A percentile compares a stretch with the other conserved stretches of the same genome.
These are phyloP conservation scores for Callopanchax toddi DNA, from an alignment of 2,113 vertebrate species.

Conservation along the genomic window DNA sequence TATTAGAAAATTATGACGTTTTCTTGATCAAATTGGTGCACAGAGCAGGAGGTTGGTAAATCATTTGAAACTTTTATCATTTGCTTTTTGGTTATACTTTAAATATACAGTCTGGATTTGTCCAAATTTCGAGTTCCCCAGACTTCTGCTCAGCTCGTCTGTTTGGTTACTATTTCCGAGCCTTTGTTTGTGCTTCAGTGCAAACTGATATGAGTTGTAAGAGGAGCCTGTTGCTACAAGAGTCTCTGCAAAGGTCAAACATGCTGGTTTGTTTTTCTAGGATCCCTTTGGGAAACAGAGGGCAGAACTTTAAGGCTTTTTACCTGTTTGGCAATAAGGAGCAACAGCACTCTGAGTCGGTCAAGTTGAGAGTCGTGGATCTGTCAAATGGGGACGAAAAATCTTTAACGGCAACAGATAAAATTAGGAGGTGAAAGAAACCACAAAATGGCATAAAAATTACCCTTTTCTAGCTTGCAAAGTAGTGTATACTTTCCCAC, in stretches of 20 bases:
- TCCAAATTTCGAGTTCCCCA: conserved; percentile 29
- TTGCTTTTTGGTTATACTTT: conserved; percentile 21
- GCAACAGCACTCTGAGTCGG: conserved; percentile 60
- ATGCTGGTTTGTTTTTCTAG: conserved; percentile 74
- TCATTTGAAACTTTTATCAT: no score
- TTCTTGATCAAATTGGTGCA: conserved; percentile 7
- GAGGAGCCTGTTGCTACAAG: conserved; percentile 79
- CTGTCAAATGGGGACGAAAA: conserved; percentile 51
- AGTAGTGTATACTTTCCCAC: no score
- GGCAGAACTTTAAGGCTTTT: conserved; percentile 58
- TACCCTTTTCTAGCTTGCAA: no score
- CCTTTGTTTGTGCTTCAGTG: conserved; percentile 75
- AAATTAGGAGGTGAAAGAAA: background rate
- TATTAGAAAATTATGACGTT: conserved; percentile 30
- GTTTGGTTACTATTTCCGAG: conserved; percentile 76
- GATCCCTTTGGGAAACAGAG: conserved; percentile 64
- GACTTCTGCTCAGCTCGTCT: conserved; percentile 60
- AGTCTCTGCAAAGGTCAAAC: conserved; percentile 82
- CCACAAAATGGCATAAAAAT: no score
- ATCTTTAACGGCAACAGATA: conserved; percentile 40
- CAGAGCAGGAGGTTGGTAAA: no score
- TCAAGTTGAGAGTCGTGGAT: conserved; percentile 41
- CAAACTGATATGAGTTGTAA: conserved; percentile 79
- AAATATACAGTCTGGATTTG: conserved; percentile 32
- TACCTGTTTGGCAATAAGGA: conserved; percentile 70